Evolutionary conservation across 2,113 vertebrate species (phyloP), one percentile per base, ranked within the genome.

Genomic region (Rafetus swinhoei): DNA sequence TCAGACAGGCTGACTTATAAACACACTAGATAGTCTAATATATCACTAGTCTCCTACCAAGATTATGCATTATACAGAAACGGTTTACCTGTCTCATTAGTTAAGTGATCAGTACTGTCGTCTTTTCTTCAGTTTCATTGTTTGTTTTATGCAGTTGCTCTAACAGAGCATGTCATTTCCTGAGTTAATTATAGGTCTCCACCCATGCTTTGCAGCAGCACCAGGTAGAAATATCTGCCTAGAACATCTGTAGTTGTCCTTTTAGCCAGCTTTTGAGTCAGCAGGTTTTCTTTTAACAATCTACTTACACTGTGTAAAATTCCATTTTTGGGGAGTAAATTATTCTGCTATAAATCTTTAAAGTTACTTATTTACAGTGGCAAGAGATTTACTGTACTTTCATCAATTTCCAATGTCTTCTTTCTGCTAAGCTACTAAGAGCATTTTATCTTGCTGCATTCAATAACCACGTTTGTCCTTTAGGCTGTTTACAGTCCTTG

Each of bases 261-360:
- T 97, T 77, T 65, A 95, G 95, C 91, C 95, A 96, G 25, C 76
- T 55, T 60, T 93, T 94, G 90, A 97, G 60, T 95, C 95, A 97
- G 96, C 94, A 94, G 65, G 18, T 55, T 93, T 94, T 85, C 7
- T 94, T 74, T 88, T 83, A 39, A 90, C 83, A 69, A 53, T 84
- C 84, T 88, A n/a, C 86, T 83, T 76, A 82, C 82, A 82, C 16
- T 35, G 8, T 92, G 52, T 74, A 62, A 89, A 95, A 89, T 90
- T 90, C 60, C 14, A 9, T 1, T 76, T 84, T 86, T 45, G 19
- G 25, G 10, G 59, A 77, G 2, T 84, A 89, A 24, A 12, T 88
- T 50, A 80, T 92, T 91, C 35, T 7, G 5, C 13, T 89, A 15
- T 93, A 21, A 87, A 39, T 16, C 52, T 25, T 60, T 32, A 12